These are phyloP conservation scores for Cherax destructor DNA, from an alignment of 1,140 invertebrate species.

Conservation along the genomic window DNA sequence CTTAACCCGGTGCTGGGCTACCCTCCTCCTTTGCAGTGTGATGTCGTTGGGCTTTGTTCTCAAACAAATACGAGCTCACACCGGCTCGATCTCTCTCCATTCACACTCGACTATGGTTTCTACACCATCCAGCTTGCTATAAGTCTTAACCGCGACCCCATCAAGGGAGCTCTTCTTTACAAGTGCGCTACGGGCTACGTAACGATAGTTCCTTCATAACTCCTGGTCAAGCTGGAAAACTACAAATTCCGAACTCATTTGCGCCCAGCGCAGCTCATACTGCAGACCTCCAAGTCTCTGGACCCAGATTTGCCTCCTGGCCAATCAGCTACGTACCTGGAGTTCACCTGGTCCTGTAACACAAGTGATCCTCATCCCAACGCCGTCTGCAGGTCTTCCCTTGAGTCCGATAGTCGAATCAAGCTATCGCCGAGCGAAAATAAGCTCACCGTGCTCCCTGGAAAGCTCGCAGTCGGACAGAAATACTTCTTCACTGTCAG, in stretches of 20 bases:
- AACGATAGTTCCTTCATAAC: neutral
- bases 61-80: neutral
- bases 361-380: neutral
- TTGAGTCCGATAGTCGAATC: neutral
- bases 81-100: neutral
- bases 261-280: neutral
- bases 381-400: neutral
- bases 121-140: constrained; percentile 1
- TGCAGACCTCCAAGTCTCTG: neutral
- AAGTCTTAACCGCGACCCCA: neutral
- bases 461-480: neutral
- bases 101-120: neutral
- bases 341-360: neutral
- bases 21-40: neutral
- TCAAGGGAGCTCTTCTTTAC: neutral
- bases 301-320: neutral
- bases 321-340: neutral
- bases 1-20: neutral
- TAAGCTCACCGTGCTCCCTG: neutral
- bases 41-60: neutral
- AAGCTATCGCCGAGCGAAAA: neutral
- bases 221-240: neutral
- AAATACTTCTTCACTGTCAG: neutral
- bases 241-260: neutral
- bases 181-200: neutral